Conservation (phyloP, 2,888 invertebrate species). For the Lottia gigantea region DNA sequence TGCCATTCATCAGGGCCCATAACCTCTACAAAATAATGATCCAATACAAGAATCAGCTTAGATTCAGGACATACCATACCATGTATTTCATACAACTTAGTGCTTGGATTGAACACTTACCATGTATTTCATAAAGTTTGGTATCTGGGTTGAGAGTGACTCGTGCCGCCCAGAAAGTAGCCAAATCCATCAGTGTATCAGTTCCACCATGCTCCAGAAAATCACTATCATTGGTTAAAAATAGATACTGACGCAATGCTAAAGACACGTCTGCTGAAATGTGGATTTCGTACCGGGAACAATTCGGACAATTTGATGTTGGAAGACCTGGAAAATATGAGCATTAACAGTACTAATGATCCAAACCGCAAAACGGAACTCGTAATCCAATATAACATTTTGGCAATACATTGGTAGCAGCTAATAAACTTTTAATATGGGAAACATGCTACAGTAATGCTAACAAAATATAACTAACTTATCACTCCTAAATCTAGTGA, state of each 20-base stretch:
- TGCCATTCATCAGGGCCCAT: conserved; percentile 65
- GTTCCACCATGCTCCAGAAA: conserved; percentile 46
- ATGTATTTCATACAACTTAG: conserved; percentile 53
- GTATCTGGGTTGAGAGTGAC: conserved; percentile 38
- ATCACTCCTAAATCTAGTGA: too few relatives aligned
- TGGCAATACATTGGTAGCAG: too few relatives aligned
- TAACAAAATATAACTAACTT: too few relatives aligned
- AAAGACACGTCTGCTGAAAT: conserved; percentile 60
- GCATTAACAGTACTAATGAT: too few relatives aligned
- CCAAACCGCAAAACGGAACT: too few relatives aligned
- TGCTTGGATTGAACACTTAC: conserved; percentile 50
- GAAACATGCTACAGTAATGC: too few relatives aligned
- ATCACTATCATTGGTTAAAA: conserved; percentile 58
- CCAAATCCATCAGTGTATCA: conserved; percentile 56
- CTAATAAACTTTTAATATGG: too few relatives aligned
- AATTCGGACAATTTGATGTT: neutral
- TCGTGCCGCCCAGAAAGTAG: conserved; percentile 58
- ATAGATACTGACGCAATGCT: conserved; percentile 60
- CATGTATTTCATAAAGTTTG: conserved; percentile 54
- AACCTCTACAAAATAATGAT: conserved; percentile 61
- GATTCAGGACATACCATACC: too few relatives aligned
- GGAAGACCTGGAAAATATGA: too few relatives aligned
- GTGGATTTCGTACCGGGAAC: conserved; percentile 39
- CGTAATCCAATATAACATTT: too few relatives aligned
- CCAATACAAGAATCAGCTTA: too few relatives aligned